phyloP scores from a whole-genome alignment of 2,797 vertebrate species.

The Scolopax rusticola region DNA sequence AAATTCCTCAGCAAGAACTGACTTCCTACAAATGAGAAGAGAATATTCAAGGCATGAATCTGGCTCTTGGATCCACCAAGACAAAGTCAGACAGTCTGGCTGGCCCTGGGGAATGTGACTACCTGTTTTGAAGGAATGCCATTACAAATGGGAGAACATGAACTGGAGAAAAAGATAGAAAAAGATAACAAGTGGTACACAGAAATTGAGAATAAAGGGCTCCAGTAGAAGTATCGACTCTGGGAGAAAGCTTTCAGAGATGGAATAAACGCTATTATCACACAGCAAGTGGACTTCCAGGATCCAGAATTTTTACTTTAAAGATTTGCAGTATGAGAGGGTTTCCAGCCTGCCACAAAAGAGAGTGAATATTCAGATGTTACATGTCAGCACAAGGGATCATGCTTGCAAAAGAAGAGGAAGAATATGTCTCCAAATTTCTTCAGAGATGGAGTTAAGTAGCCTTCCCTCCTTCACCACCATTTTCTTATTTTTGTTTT shows the following conservation, averaged over 20 bases:
- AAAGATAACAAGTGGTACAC: neutral
- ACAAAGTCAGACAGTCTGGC: neutral
- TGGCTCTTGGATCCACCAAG: neutral
- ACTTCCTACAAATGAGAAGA: neutral
- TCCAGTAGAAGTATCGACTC: neutral
- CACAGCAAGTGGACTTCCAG: neutral
- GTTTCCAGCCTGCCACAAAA: neutral
- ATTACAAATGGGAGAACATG: neutral
- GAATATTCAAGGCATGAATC: fast-evolving
- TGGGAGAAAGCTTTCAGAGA: neutral
- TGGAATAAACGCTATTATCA: neutral
- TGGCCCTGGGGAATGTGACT: neutral
- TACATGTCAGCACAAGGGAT: neutral
- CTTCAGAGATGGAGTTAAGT: neutral
- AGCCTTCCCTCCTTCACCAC: neutral
- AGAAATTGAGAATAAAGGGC: neutral
- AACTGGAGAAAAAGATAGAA: neutral
- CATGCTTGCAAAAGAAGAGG: neutral
- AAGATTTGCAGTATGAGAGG: neutral
- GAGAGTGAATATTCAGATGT: neutral
- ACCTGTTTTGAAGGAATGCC: neutral
- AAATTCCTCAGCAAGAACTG: neutral
- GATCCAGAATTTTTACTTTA: neutral
- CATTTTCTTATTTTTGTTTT: neutral
- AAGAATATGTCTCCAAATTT: neutral